A percentile compares a stretch with the other conserved stretches of the same genome.
Evolutionary conservation across 2,888 invertebrate genomes (phyloP).

Genomic region (Abrostola tripartita): DNA sequence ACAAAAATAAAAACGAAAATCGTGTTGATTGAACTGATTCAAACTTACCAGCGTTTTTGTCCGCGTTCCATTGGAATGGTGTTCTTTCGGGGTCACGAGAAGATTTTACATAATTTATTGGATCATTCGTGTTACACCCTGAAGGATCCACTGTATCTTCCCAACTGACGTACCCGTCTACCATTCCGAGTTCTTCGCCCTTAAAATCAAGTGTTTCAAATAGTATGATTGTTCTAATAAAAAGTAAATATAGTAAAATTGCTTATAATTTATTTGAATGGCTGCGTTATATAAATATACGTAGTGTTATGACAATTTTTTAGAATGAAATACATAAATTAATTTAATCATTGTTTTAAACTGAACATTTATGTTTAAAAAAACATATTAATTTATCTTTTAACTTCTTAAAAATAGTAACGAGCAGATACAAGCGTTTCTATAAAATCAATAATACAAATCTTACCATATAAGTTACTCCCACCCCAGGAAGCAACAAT

Average conservation of each 20-base stretch:
- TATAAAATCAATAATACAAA: not conserved
- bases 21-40: constrained; percentile 21
- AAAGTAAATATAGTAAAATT: too few relatives aligned
- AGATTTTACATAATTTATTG: constrained; percentile 86
- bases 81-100: constrained; percentile 91
- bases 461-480: constrained; percentile 90
- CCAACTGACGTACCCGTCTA: constrained; percentile 90
- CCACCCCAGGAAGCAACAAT: constrained; percentile 92
- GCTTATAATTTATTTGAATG: too few relatives aligned
- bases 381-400: too few relatives aligned
- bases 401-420: not conserved
- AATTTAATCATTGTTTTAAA: not conserved
- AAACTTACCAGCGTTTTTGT: constrained; percentile 83
- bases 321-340: not conserved
- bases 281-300: not conserved
- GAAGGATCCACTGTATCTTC: constrained; percentile 91
- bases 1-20: constrained; percentile 8
- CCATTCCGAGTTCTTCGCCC: constrained; percentile 95
- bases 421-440: not conserved
- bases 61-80: constrained; percentile 90
- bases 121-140: constrained; percentile 91
- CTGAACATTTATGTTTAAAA: too few relatives aligned
- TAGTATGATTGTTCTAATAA: too few relatives aligned
- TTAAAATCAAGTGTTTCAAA: constrained; percentile 62
- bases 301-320: not conserved